Percentiles rank a stretch among this genome's conserved stretches.
Evolutionary conservation across 2,113 vertebrate species (phyloP).

Genomic region (Neofelis nebulosa): DNA sequence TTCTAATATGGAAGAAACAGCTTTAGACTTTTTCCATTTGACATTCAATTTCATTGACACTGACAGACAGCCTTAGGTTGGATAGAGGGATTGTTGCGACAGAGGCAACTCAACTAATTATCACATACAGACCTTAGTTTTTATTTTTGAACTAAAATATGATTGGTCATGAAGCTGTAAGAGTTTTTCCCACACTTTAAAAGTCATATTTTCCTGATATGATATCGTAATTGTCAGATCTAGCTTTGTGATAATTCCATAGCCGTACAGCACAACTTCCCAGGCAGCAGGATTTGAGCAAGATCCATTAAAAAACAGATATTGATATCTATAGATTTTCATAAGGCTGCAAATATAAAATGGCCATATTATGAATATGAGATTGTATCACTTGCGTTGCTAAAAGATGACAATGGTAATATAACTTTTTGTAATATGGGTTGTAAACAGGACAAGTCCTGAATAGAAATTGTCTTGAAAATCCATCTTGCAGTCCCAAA

Average conservation of each 20-base stretch:
- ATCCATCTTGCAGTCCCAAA: constrained; percentile 45
- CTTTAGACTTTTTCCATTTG: constrained; percentile 67
- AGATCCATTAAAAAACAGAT: constrained; percentile 80
- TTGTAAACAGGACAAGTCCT: constrained; percentile 68
- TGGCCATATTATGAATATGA: constrained; percentile 76
- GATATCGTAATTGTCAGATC: constrained; percentile 78
- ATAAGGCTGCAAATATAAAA: constrained; percentile 78
- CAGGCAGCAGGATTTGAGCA: constrained; percentile 68
- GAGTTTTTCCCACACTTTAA: constrained; percentile 61
- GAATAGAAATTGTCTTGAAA: constrained; percentile 68
- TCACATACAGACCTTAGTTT: constrained; percentile 69
- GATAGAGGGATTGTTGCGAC: constrained; percentile 58
- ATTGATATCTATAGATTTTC: constrained; percentile 82
- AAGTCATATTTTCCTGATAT: constrained; percentile 71
- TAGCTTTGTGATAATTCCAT: constrained; percentile 73
- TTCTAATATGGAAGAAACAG: constrained; percentile 70
- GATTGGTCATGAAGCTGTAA: constrained; percentile 60
- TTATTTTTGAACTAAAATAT: constrained; percentile 59
- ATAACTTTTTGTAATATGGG: constrained; percentile 60
- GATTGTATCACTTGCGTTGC: constrained; percentile 73
- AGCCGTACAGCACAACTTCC: constrained; percentile 11
- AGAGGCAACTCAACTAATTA: constrained; percentile 73
- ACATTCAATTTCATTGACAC: constrained; percentile 72
- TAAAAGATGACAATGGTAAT: constrained; percentile 72
- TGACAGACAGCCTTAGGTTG: constrained; percentile 74